Base-by-base conservation (phyloP, 2,113 vertebrate genomes). In the Mormoops blainvillei region DNA sequence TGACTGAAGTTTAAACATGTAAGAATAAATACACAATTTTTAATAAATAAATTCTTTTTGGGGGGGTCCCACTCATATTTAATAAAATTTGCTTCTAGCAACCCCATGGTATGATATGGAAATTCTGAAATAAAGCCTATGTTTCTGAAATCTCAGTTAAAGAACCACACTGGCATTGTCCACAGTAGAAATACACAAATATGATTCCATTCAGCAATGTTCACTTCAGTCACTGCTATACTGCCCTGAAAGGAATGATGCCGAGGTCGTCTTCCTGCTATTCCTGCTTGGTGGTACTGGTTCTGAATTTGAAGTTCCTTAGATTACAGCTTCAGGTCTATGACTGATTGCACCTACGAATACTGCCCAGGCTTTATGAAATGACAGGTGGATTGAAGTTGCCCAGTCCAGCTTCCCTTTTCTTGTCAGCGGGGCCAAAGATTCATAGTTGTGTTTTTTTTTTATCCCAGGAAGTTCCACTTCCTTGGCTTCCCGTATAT, bases 21-120 rank as follows among this genome's bases (percentile, higher is more conserved):
- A 28, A 61, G 26, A 31, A 61, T 61, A 61, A 61, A 31, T 10
- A 31, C 26, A 61, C 26, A 24, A 61, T 61, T 61, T 61, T 61
- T 61, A 28, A 61, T 31, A 61, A 61, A 31, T 61, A 61, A 28
- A 61, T 61, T 61, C 26, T 61, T 61, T 61, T 61, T 28, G 3
- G 22, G 56, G 48, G 48, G 26, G 28, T 26, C 58, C 58, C 4
- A 11, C 58, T 61, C 26, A 61, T 41, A 26, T 68, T 89, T 74
- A 87, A 54, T 91, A 81, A 84, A 83, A 70, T 84, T 91, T 70
- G 11, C 50, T 93, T 91, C 83, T 94, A 65, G 31, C 58, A 63
- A 56, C 12, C 1, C 7, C 12, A 26, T 28, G 24, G 3, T 80
- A 4, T 90, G 58, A 95, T 76, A 85, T 14, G 28, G 43, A 50